phyloP scores from a whole-genome alignment of 1,140 invertebrate species.

The Drosophila serrata region DNA sequence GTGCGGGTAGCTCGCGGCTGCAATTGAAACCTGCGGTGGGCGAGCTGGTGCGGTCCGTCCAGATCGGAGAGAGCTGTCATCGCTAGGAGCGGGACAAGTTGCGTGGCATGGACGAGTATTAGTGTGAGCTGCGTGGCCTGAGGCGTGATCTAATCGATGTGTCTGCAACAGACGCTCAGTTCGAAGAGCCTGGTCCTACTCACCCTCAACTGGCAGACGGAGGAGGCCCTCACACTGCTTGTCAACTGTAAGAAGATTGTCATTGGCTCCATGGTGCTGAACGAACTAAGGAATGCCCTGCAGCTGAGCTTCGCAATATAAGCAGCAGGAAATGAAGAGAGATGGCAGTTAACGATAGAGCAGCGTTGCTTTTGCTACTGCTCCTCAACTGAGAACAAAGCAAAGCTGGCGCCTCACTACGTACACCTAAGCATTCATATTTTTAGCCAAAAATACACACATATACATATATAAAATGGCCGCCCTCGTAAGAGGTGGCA shows the following conservation, averaged over 20 bases:
- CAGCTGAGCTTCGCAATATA: conserved; percentile 63
- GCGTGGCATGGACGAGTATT: conserved; percentile 94
- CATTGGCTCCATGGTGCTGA: conserved; percentile 96
- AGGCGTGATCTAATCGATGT: conserved; percentile 60
- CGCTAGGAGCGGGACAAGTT: conserved; percentile 91
- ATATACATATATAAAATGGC: conserved; percentile 1
- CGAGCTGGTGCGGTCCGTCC: conserved; percentile 94
- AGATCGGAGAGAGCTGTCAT: conserved; percentile 92
- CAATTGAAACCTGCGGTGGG: conserved; percentile 94
- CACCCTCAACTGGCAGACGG: conserved; percentile 87
- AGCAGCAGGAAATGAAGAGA: conserved; percentile 14
- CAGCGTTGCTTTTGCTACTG: neutral
- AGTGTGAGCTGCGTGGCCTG: conserved; percentile 67
- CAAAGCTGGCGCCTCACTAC: conserved; percentile 40
- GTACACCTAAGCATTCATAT: conserved; percentile 31
- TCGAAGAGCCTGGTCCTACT: conserved; percentile 93
- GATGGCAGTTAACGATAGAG: conserved; percentile 9
- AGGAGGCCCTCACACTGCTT: conserved; percentile 73
- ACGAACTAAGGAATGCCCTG: conserved; percentile 89
- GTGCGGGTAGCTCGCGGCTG: conserved; percentile 87
- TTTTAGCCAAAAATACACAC: conserved; percentile 14
- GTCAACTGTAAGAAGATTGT: conserved; percentile 98
- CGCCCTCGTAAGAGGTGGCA: neutral
- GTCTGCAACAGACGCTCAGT: conserved; percentile 90
- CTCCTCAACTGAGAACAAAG: conserved; percentile 20